Percentiles rank a stretch among this genome's conserved stretches.
Evolutionary conservation across 2,888 invertebrate genomes (phyloP).

Genomic region (Eupeodes latifasciatus): DNA sequence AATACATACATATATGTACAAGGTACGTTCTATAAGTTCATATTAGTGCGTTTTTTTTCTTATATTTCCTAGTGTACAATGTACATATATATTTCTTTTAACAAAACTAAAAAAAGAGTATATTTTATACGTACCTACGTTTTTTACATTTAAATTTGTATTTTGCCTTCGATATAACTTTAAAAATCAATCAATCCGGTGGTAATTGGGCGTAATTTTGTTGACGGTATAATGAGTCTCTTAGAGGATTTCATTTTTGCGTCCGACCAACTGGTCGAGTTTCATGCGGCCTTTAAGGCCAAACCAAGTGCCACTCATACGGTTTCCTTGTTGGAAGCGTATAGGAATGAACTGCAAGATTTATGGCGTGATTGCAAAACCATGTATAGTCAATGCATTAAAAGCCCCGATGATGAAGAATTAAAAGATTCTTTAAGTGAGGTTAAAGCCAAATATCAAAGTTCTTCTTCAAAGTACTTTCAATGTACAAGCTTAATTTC

Average conservation of each 20-base stretch:
- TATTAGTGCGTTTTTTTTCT: no score
- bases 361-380: neutral
- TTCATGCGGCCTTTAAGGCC: neutral
- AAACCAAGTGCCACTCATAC: slow-evolving; percentile 12
- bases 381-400: neutral
- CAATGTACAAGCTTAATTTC: slow-evolving; percentile 17
- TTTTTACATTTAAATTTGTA: no score
- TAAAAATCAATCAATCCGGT: no score
- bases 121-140: no score
- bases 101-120: no score
- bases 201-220: neutral
- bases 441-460: neutral
- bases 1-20: no score
- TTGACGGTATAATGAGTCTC: neutral
- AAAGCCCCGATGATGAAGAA: neutral
- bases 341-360: neutral
- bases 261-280: neutral
- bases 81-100: no score
- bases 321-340: neutral
- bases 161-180: no score
- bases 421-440: neutral
- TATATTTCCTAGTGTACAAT: no score
- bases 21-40: no score
- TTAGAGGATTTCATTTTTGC: neutral
- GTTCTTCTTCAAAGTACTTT: slow-evolving; percentile 1